Evolutionary conservation across 2,113 vertebrate species (phyloP).

Genomic region (Rallus limicola): DNA sequence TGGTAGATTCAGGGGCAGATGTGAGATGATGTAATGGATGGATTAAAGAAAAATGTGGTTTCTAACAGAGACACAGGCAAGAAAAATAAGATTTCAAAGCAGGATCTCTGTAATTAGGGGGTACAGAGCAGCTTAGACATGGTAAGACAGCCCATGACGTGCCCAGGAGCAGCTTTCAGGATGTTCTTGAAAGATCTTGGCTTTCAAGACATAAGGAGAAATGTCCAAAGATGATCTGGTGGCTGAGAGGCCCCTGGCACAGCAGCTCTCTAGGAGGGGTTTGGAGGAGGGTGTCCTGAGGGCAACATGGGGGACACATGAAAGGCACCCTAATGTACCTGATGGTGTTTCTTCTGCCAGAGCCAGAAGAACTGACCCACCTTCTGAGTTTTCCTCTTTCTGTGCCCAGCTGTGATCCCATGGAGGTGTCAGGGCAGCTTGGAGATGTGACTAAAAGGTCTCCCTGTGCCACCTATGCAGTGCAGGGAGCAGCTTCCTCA

Average conservation of each 20-base stretch:
- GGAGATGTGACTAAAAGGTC: slow-evolving; percentile 49
- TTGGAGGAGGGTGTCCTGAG: background rate
- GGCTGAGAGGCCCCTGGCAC: background rate
- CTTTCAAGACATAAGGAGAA: background rate
- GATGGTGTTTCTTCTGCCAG: background rate
- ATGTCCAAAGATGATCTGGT: background rate
- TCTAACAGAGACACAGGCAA: background rate
- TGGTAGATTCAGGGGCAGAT: background rate
- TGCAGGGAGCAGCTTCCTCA: slow-evolving; percentile 50
- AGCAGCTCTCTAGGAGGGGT: background rate
- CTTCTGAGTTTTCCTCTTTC: slow-evolving; percentile 1
- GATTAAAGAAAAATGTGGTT: background rate
- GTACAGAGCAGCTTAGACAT: background rate
- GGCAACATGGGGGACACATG: background rate
- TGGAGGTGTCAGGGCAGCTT: slow-evolving; percentile 43
- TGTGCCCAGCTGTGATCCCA: slow-evolving; percentile 30
- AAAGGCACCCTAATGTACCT: background rate
- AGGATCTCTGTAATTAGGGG: background rate
- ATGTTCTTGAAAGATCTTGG: rapidly evolving
- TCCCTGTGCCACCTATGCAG: slow-evolving; percentile 11
- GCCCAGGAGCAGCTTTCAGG: background rate
- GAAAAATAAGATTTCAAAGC: background rate
- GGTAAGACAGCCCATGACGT: background rate
- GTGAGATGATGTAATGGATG: background rate
- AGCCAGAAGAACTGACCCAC: background rate